phyloP scores from a whole-genome alignment of 2,797 vertebrate species.

The Anniella stebbinsi region DNA sequence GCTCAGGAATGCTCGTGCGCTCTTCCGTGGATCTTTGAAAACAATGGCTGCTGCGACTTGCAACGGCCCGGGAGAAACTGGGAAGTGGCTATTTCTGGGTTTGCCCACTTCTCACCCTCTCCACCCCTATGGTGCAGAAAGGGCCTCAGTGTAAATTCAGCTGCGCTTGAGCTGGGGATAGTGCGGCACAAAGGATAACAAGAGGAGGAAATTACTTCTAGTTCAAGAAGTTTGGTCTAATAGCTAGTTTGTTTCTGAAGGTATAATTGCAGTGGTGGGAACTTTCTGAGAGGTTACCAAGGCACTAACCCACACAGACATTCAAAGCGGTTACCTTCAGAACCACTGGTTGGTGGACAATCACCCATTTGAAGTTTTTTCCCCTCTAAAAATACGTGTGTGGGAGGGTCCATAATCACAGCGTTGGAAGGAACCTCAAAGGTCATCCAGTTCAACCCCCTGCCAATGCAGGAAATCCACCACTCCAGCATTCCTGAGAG shows the following conservation, averaged over 20 bases:
- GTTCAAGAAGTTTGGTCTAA: slow-evolving; percentile 21
- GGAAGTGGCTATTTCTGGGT: too few relatives aligned
- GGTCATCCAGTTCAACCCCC: too few relatives aligned
- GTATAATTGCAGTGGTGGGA: slow-evolving; percentile 12
- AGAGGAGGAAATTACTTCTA: slow-evolving; percentile 12
- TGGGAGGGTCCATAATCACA: background rate
- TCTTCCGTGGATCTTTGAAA: too few relatives aligned
- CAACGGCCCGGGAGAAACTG: too few relatives aligned
- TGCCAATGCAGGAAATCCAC: too few relatives aligned
- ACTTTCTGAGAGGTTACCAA: background rate
- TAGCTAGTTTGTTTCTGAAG: slow-evolving; percentile 21
- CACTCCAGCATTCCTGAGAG: too few relatives aligned
- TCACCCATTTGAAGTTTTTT: background rate
- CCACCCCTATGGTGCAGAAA: too few relatives aligned
- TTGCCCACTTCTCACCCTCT: too few relatives aligned
- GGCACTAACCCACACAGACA: background rate
- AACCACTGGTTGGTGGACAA: background rate
- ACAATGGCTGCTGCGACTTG: too few relatives aligned
- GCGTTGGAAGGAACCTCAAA: too few relatives aligned
- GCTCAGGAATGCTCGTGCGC: too few relatives aligned
- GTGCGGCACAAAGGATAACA: background rate
- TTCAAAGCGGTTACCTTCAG: background rate
- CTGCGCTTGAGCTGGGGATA: background rate
- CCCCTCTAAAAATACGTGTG: background rate
- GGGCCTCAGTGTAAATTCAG: too few relatives aligned